Base-by-base conservation (phyloP, 64 coral and sea anemone genomes). In the Stichodactyla mertensii region DNA sequence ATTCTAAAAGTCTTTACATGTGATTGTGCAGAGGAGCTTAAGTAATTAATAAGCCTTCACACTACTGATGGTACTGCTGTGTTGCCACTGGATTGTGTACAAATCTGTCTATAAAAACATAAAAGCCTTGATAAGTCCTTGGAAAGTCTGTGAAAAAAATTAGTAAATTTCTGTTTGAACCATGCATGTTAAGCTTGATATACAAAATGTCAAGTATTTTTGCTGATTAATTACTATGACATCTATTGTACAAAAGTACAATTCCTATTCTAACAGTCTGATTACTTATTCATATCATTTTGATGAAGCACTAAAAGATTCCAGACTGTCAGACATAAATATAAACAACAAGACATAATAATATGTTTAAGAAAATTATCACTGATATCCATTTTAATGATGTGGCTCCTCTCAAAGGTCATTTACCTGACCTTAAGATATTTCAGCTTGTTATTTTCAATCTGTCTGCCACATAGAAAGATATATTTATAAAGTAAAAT, bases 371-470 rank as follows among this genome's bases (percentile, higher is more conserved):
- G 69, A 26, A 74, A 10, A 59, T 16, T 12, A 59, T 16, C 1
- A 16, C 16, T 22, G 22, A 16, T 62, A 6, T n/a, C 5, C 62
- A 22, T 22, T n/a, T 66, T 22, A 66, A 0, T 66, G 19, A 66
- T 22, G 27, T 74, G 14, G 56, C 15, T 54, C 16, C 77, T 19
- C 28, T 79, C 77, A 20, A 10, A 81, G 78, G 78, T 81, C 78
- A 81, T 81, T 53, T 7, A 7, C 24, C 53, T 55, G 78, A 81
- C 78, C 78, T 81, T 54, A 53, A 22, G 51, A 81, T 81, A 81
- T 81, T 81, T 55, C n/a, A 22, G 20, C 51, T 53, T 52, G 78
- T 81, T 81, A 28, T 81, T 54, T 54, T 52, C 78, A 81, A 81
- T 81, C 78, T 81, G 78, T 81, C 78, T 12, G 52, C 26, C 9